Conservation (phyloP, 1,140 invertebrate species). For the Neodiprion lecontei region DNA sequence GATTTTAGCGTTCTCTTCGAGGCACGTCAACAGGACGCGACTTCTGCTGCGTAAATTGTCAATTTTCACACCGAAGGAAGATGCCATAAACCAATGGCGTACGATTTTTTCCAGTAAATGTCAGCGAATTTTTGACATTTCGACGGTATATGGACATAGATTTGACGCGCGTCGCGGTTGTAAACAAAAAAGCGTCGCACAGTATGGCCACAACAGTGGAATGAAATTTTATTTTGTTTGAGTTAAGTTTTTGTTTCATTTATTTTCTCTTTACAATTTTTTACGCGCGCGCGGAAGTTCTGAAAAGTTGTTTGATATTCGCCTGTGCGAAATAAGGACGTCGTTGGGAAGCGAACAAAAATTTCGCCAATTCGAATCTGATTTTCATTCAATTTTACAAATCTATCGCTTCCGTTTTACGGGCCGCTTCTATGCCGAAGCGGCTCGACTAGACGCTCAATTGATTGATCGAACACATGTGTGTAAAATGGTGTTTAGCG, state of each 20-base stretch:
- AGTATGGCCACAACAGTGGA: neutral
- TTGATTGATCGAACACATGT: neutral
- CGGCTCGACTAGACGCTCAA: neutral
- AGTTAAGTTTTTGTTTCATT: neutral
- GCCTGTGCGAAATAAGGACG: too few relatives aligned
- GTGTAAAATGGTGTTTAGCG: neutral
- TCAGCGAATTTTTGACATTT: neutral
- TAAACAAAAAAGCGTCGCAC: constrained; percentile 2
- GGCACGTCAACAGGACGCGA: constrained; percentile 23
- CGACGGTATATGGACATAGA: neutral
- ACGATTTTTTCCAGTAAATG: neutral
- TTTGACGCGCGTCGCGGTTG: constrained; percentile 1
- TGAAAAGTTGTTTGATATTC: too few relatives aligned
- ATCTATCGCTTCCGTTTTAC: too few relatives aligned
- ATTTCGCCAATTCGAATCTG: too few relatives aligned
- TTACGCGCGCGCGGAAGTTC: too few relatives aligned
- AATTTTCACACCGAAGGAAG: constrained; percentile 25
- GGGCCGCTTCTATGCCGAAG: too few relatives aligned
- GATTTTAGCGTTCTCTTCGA: constrained; percentile 26
- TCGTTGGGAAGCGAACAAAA: too few relatives aligned
- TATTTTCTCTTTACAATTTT: neutral
- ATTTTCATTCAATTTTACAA: too few relatives aligned
- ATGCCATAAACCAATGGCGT: constrained; percentile 6
- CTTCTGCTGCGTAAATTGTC: constrained; percentile 35
- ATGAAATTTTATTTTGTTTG: too few relatives aligned